Evolutionary conservation across 2,888 invertebrate genomes (phyloP).

Genomic region (Chaitophorus viminalis): DNA sequence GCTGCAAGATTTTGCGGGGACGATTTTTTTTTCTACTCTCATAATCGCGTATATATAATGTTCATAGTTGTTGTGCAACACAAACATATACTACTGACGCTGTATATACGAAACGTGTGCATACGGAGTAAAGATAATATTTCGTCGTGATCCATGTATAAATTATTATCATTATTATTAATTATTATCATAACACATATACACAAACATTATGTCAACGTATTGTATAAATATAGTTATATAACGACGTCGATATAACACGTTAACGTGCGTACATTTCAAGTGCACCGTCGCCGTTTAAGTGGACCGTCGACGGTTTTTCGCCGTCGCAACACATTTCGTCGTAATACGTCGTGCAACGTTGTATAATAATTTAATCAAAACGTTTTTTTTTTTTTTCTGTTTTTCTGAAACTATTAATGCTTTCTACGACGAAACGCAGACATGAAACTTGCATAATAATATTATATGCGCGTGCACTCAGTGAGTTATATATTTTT

Average conservation of each 20-base stretch:
- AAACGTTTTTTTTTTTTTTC: too few species aligned
- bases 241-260: background rate
- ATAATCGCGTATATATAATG: background rate
- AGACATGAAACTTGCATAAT: too few species aligned
- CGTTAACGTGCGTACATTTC: background rate
- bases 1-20: conserved; percentile 22
- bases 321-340: background rate
- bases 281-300: background rate
- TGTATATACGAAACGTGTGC: background rate
- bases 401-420: too few species aligned
- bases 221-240: background rate
- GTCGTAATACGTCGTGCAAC: too few species aligned
- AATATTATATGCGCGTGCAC: too few species aligned
- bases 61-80: background rate
- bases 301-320: background rate
- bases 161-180: background rate
- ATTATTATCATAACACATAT: background rate
- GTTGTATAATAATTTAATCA: too few species aligned
- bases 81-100: background rate
- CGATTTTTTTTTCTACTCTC: background rate
- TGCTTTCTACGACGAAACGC: too few species aligned
- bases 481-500: too few species aligned
- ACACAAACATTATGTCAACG: background rate
- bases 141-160: background rate
- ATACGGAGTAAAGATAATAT: background rate